Evolutionary conservation across 2,888 invertebrate genomes (phyloP), one percentile per base, ranked within the genome.

Genomic region (Erpobdella octoculata): DNA sequence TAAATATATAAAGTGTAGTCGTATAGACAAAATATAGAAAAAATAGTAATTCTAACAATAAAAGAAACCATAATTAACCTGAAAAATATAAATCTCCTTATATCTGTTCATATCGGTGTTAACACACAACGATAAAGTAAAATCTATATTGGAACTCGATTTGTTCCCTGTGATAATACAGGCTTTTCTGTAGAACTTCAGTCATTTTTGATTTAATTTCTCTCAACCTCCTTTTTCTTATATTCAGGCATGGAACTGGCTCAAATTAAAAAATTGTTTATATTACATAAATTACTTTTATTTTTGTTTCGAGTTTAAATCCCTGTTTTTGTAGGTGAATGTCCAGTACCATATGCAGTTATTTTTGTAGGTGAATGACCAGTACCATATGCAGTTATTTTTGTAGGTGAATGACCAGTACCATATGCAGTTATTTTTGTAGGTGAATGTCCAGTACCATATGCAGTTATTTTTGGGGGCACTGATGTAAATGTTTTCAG

Each of bases 391-490:
- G 59, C 21, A 59, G 12, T 15, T 35, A 9, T 66, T 41, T 35
- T 66, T 15, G 35, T 38, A 66, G 66, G 37, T 66, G 62, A 35
- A 33, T 66, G 66, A 21, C n/a, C 38, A 31, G 66, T 66, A 8
- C 70, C 70, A 6, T 70, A 61, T 38, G 35, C 61, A 31, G 31
- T 37, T 35, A 9, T 66, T 41, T 35, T 66, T 15, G 35, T 38
- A 66, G 66, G 37, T 66, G 62, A 35, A 33, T 66, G 66, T 36
- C n/a, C 38, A 31, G 66, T 66, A 8, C 70, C 70, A 6, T 70
- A 61, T 38, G 35, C 61, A 61, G 8, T 70, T 18, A 70, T 70
- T 21, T 70, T 70, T 64, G 70, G 59, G 35, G 70, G 70, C n/a
- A 70, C 70, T n/a, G 70, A 70, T 28, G 18, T 70, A 6, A 70